These are phyloP conservation scores for Aeoliscus strigatus DNA, from an alignment of 2,797 vertebrate genomes.

Conservation along the genomic window DNA sequence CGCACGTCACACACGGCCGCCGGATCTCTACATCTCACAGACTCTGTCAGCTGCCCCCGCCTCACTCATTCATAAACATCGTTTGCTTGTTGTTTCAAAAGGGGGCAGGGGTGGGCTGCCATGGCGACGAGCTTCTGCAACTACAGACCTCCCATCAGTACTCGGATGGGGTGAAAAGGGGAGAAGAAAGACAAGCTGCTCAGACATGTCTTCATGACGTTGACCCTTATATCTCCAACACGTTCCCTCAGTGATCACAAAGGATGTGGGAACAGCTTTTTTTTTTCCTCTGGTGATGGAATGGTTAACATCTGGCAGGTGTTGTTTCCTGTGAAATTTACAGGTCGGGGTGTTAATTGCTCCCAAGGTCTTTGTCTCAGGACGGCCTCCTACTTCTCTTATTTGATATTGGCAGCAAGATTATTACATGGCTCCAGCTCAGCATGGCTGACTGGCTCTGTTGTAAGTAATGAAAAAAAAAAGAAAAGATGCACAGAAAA, in stretches of 20 bases:
- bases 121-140: conserved; percentile 56
- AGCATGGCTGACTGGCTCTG: no score
- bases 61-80: conserved; percentile 54
- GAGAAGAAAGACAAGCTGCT: not conserved
- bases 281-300: conserved; percentile 34
- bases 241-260: conserved; percentile 32
- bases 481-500: conserved; percentile 1
- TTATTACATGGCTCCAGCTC: not conserved
- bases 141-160: conserved; percentile 36
- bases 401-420: conserved; percentile 24
- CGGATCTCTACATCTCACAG: conserved; percentile 4
- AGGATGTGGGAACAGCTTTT: conserved; percentile 37
- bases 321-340: conserved; percentile 33
- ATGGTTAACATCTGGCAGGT: conserved; percentile 19
- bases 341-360: conserved; percentile 34
- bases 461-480: not conserved
- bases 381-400: conserved; percentile 34
- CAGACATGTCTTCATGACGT: not conserved
- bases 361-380: conserved; percentile 50
- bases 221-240: conserved; percentile 6
- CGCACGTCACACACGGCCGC: conserved; percentile 1
- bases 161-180: conserved; percentile 5
- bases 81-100: conserved; percentile 57
- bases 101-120: conserved; percentile 51
- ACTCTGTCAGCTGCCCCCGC: conserved; percentile 38